phyloP scores from a whole-genome alignment of 2,888 invertebrate genomes.

The Mystacides longicornis region DNA sequence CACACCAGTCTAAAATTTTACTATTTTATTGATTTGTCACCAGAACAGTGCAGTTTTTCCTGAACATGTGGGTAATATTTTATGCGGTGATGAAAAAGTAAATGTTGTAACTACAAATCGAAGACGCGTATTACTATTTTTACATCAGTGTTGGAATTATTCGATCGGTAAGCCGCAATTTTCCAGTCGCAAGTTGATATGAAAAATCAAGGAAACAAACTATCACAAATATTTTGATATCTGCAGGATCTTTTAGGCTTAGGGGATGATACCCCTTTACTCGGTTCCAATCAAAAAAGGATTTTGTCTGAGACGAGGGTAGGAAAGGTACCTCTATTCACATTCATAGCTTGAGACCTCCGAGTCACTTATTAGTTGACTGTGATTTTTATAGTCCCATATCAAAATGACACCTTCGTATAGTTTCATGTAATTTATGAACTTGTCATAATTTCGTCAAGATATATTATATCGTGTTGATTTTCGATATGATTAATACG shows the following conservation, averaged over 20 bases:
- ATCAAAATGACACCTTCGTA: neutral
- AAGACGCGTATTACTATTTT: no score
- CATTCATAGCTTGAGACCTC: neutral
- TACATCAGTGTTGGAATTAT: no score
- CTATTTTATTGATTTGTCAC: no score
- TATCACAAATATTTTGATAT: neutral
- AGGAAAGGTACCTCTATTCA: neutral
- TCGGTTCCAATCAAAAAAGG: neutral
- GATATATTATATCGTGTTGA: neutral
- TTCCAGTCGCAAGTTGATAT: no score
- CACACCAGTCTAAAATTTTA: no score
- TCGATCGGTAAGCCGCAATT: no score
- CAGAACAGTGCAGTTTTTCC: no score
- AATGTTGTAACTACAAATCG: no score
- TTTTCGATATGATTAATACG: neutral
- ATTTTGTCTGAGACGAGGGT: neutral
- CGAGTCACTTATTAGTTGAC: neutral
- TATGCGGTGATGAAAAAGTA: no score
- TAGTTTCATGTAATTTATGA: neutral
- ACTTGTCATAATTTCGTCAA: neutral
- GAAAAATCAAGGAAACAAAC: neutral
- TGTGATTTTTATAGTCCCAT: neutral
- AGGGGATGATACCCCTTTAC: neutral
- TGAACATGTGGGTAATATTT: no score
- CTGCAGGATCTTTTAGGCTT: neutral